These are phyloP conservation scores for Lithobates sylvaticus DNA, from an alignment of 2,797 vertebrate genomes.

Conservation along the genomic window DNA sequence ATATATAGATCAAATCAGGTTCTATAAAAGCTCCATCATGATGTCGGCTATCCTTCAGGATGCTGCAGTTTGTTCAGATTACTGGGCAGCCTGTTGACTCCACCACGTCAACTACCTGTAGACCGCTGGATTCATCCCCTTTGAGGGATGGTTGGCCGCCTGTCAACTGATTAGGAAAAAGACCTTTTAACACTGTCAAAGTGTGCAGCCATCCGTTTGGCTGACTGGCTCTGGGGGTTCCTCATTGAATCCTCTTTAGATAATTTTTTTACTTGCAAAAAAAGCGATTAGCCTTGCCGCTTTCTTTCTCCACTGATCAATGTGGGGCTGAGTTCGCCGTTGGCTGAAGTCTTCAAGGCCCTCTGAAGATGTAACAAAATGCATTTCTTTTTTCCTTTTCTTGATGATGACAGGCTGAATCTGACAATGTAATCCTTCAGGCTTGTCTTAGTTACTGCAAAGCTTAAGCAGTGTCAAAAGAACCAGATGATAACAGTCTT, in stretches of 20 bases:
- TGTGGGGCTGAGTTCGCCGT: conserved; percentile 61
- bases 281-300: conserved; percentile 70
- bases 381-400: conserved; percentile 46
- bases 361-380: conserved; percentile 64
- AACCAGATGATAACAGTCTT: conserved; percentile 73
- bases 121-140: conserved; percentile 76
- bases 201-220: conserved; percentile 75
- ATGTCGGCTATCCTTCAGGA: background rate
- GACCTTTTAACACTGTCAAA: conserved; percentile 74
- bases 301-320: conserved; percentile 63
- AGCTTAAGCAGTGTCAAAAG: conserved; percentile 73
- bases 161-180: conserved; percentile 80
- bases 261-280: conserved; percentile 69
- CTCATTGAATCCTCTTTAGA: conserved; percentile 75
- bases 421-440: conserved; percentile 82
- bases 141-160: conserved; percentile 71
- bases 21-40: too few relatives aligned
- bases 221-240: conserved; percentile 65
- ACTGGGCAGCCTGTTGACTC: background rate
- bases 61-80: background rate
- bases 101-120: conserved; percentile 65
- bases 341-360: conserved; percentile 63
- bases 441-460: conserved; percentile 77
- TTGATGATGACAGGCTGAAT: conserved; percentile 76
- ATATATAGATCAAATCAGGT: too few relatives aligned